These are phyloP conservation scores for Meandrusa payeni DNA, from an alignment of 2,888 invertebrate genomes.

Conservation along the genomic window DNA sequence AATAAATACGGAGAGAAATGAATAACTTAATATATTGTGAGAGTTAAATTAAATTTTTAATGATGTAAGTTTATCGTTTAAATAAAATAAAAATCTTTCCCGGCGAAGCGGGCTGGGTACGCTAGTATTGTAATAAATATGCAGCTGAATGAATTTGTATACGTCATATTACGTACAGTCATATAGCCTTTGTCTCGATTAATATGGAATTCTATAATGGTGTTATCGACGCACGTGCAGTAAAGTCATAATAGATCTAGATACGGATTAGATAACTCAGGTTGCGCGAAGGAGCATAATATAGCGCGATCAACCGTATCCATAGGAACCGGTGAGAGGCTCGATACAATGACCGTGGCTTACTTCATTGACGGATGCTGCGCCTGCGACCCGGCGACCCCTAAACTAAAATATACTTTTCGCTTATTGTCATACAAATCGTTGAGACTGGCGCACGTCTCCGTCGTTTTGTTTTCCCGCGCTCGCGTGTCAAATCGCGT, in stretches of 20 bases:
- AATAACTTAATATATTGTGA: too few species aligned
- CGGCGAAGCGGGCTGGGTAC: too few species aligned
- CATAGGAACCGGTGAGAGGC: constrained; percentile 58
- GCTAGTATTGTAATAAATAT: too few species aligned
- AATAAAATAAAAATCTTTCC: too few species aligned
- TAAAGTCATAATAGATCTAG: constrained; percentile 1
- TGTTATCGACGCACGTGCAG: constrained; percentile 9
- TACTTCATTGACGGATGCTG: constrained; percentile 59
- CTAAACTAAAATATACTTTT: constrained; percentile 43
- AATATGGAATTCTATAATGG: background rate
- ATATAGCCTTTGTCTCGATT: too few species aligned
- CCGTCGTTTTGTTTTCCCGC: constrained; percentile 18
- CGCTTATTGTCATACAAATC: constrained; percentile 63
- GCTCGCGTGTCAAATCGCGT: constrained; percentile 21
- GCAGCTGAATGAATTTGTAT: too few species aligned
- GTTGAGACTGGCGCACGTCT: constrained; percentile 38
- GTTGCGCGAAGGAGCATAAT: background rate
- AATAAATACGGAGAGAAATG: too few species aligned
- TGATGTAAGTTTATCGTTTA: too few species aligned
- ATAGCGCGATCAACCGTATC: constrained; percentile 24
- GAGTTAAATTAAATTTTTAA: too few species aligned
- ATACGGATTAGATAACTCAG: constrained; percentile 6
- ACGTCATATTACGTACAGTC: too few species aligned
- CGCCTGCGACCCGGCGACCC: constrained; percentile 52
- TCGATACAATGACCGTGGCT: constrained; percentile 55